A percentile compares a stretch with the other conserved stretches of the same genome.
phyloP scores from a whole-genome alignment of 2,113 vertebrate species.

The Grantiella picta region DNA sequence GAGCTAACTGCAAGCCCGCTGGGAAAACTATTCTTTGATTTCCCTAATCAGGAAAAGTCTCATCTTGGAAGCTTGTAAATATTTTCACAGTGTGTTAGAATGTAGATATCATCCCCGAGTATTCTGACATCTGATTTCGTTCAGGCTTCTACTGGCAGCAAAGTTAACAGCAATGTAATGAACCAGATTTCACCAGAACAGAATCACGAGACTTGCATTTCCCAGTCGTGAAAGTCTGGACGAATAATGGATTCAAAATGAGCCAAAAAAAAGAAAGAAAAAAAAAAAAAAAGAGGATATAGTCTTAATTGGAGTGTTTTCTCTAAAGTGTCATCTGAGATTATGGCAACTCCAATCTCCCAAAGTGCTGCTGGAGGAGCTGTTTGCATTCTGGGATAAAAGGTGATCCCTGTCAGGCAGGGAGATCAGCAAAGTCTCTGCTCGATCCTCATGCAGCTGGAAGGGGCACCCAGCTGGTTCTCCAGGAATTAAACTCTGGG shows the following conservation, averaged over 20 bases:
- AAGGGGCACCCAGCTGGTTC: neutral
- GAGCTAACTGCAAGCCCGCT: slow-evolving; percentile 34
- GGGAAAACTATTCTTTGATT: slow-evolving; percentile 53
- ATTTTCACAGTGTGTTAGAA: slow-evolving; percentile 26
- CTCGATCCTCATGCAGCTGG: accelerated
- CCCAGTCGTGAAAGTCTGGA: neutral
- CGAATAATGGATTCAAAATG: accelerated
- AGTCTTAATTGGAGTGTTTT: neutral
- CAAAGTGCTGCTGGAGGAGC: neutral
- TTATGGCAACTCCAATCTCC: neutral
- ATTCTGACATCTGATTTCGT: neutral
- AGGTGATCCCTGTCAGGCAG: neutral
- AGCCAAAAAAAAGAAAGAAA: neutral
- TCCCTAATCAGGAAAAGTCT: slow-evolving; percentile 31
- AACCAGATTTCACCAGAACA: neutral
- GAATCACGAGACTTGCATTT: neutral
- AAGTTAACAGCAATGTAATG: neutral
- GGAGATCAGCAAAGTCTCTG: neutral
- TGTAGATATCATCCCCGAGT: neutral
- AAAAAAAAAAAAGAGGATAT: neutral
- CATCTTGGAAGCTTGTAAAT: slow-evolving; percentile 49
- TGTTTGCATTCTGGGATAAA: neutral
- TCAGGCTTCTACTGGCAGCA: neutral
- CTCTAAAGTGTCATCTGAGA: neutral
- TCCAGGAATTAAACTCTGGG: neutral